Conservation (phyloP, 1,140 invertebrate genomes). For the Macrotrachela quadricornifera region DNA sequence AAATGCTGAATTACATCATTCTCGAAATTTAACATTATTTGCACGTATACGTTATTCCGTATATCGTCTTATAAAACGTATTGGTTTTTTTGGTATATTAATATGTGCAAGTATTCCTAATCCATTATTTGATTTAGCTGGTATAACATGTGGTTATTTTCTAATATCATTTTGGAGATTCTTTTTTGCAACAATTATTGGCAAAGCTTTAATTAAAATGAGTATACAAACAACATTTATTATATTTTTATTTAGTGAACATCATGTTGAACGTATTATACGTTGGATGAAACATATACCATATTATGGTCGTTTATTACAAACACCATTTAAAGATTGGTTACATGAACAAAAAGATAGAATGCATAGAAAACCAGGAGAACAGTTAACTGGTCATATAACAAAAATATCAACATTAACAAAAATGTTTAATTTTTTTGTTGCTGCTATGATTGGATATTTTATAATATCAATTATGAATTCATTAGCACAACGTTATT, state of each 20-base stretch:
- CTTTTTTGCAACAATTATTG: slow-evolving; percentile 91
- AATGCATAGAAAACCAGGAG: slow-evolving; percentile 37
- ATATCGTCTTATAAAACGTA: slow-evolving; percentile 72
- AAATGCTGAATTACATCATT: background rate
- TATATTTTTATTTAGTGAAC: slow-evolving; percentile 84
- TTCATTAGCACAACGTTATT: slow-evolving; percentile 78
- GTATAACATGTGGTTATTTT: slow-evolving; percentile 94
- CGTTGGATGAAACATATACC: slow-evolving; percentile 43
- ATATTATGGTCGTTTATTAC: slow-evolving; percentile 52
- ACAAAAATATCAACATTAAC: too few species aligned
- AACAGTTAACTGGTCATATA: too few species aligned
- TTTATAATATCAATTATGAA: slow-evolving; percentile 89
- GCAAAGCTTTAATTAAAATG: slow-evolving; percentile 96
- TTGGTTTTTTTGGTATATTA: slow-evolving; percentile 89
- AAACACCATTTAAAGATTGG: slow-evolving; percentile 64
- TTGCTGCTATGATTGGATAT: slow-evolving; percentile 56
- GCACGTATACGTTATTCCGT: slow-evolving; percentile 62
- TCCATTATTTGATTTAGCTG: slow-evolving; percentile 91
- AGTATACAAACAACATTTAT: slow-evolving; percentile 64
- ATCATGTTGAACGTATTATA: slow-evolving; percentile 57
- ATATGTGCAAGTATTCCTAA: slow-evolving; percentile 87
- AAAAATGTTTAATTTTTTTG: too few species aligned
- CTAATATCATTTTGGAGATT: slow-evolving; percentile 98
- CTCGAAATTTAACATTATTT: slow-evolving; percentile 34
- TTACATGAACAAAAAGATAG: slow-evolving; percentile 65